These are phyloP conservation scores for Alosa alosa DNA, from an alignment of 2,113 vertebrate genomes.

Conservation along the genomic window DNA sequence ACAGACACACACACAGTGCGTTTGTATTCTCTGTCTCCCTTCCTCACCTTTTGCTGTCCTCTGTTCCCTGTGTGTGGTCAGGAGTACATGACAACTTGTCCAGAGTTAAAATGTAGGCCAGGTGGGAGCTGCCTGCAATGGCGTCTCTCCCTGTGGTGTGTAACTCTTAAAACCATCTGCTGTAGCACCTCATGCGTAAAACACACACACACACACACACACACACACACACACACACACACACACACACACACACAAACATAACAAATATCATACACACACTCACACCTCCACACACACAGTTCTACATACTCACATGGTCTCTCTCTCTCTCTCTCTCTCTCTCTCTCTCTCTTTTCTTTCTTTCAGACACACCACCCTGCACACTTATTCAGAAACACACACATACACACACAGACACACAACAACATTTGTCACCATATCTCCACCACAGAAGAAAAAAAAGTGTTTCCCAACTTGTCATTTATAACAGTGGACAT, in stretches of 20 bases:
- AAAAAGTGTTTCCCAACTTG: background rate
- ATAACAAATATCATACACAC: background rate
- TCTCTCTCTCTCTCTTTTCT: too few relatives aligned
- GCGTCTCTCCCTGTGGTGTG: slow-evolving; percentile 23
- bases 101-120: slow-evolving; percentile 23
- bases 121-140: slow-evolving; percentile 18
- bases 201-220: background rate
- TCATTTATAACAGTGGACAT: background rate
- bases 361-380: background rate
- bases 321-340: too few relatives aligned
- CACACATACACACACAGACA: background rate
- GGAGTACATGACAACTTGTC: slow-evolving; percentile 23
- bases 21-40: background rate
- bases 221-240: slow-evolving; percentile 1
- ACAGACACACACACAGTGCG: background rate
- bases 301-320: too few relatives aligned
- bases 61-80: background rate
- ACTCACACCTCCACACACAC: background rate
- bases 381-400: background rate
- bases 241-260: background rate
- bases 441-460: background rate
- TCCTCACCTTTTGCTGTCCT: background rate
- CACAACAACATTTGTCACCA: background rate
- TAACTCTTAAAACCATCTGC: slow-evolving; percentile 32
- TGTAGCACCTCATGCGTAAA: slow-evolving; percentile 25